phyloP scores from a whole-genome alignment of 2,888 invertebrate species.

The Macrophya annulata region DNA sequence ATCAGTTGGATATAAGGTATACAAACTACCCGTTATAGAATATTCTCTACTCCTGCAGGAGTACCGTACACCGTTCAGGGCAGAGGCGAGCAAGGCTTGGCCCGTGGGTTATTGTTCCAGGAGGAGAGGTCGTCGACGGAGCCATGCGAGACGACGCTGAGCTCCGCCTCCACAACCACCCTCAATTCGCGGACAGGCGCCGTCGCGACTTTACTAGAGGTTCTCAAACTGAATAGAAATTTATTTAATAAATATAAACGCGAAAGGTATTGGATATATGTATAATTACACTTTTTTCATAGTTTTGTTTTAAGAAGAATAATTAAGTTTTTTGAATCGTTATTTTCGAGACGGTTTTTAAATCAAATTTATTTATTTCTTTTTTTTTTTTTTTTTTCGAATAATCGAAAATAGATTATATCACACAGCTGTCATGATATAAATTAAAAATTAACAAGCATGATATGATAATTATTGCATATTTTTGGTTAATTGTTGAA shows the following conservation, averaged over 20 bases:
- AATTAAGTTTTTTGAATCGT: not conserved
- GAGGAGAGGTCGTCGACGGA: slow-evolving; percentile 64
- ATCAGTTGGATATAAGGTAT: not conserved
- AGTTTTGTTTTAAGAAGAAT: not conserved
- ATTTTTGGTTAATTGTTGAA: not conserved
- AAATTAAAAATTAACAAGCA: not conserved
- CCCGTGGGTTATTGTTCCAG: slow-evolving; percentile 69
- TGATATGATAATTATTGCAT: not conserved
- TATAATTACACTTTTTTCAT: not conserved
- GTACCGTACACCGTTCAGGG: slow-evolving; percentile 46
- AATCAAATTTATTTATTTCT: not conserved
- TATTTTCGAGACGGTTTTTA: not conserved
- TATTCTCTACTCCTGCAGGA: slow-evolving; percentile 33
- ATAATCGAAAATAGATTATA: not conserved
- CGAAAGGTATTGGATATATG: not conserved
- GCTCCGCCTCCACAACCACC: slow-evolving; percentile 69
- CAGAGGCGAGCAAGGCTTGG: slow-evolving; percentile 65
- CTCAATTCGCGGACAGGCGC: slow-evolving; percentile 66
- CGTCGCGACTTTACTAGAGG: slow-evolving; percentile 61
- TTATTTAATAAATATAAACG: slow-evolving; percentile 3
- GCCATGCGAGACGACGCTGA: slow-evolving; percentile 65
- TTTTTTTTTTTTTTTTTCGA: not conserved
- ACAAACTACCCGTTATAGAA: slow-evolving; percentile 16
- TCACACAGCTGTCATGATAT: not conserved
- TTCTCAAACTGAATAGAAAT: slow-evolving; percentile 63